Evolutionary conservation across 2,888 invertebrate genomes (phyloP).

Genomic region (Drosophila buzzatii): DNA sequence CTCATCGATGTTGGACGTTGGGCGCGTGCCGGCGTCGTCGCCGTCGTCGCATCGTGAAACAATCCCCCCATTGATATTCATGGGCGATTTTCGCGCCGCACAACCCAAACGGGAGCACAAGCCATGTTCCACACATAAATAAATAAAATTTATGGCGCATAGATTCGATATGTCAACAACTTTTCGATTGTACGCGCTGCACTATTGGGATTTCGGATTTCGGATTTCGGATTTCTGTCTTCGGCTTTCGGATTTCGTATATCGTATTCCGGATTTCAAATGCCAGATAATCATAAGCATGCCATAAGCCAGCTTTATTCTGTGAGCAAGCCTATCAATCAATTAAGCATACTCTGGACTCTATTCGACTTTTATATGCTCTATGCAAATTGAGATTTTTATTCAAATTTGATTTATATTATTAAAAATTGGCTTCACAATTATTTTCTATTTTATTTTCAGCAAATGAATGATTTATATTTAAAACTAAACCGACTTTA

Average conservation of each 20-base stretch:
- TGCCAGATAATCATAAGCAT: conserved; percentile 4
- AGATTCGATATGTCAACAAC: conserved; percentile 57
- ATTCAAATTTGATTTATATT: background rate
- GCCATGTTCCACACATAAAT: conserved; percentile 68
- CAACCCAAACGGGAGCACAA: conserved; percentile 46
- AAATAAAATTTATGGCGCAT: conserved; percentile 78
- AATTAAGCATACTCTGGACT: conserved; percentile 1
- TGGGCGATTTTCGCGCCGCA: conserved; percentile 68
- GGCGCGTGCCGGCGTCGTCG: conserved; percentile 67
- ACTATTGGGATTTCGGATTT: conserved; percentile 60
- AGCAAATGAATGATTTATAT: background rate
- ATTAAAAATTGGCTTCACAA: no score
- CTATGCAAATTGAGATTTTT: background rate
- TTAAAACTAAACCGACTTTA: background rate
- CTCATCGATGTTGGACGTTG: conserved; percentile 32
- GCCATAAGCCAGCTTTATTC: conserved; percentile 7
- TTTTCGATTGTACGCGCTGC: conserved; percentile 58
- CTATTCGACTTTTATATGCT: background rate
- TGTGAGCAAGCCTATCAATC: conserved; percentile 34
- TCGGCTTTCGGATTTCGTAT: conserved; percentile 55
- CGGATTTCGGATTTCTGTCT: conserved; percentile 12
- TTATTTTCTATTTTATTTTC: no score
- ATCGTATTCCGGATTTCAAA: conserved; percentile 47
- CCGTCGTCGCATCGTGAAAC: conserved; percentile 30
- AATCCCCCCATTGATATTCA: conserved; percentile 81